These are phyloP conservation scores for Pseudococcus viburni DNA, from an alignment of 2,888 invertebrate genomes.

Conservation along the genomic window DNA sequence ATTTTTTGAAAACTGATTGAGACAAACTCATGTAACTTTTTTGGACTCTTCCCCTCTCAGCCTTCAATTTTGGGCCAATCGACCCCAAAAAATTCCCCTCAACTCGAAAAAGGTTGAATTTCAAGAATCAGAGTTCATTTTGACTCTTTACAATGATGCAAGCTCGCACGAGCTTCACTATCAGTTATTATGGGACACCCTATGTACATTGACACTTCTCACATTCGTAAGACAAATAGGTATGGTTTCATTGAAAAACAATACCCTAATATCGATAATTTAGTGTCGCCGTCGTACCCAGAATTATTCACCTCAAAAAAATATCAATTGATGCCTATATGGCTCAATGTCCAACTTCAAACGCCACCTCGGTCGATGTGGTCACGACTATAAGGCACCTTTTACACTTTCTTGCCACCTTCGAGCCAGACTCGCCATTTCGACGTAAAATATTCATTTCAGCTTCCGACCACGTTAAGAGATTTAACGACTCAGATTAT, in stretches of 20 bases:
- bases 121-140: too few species aligned
- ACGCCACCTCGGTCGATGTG: background rate
- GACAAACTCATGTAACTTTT: too few species aligned
- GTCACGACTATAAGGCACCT: background rate
- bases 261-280: conserved; percentile 1
- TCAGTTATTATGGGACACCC: too few species aligned
- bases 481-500: conserved; percentile 5
- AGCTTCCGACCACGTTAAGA: conserved; percentile 32
- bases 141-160: too few species aligned
- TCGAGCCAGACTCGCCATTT: background rate
- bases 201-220: background rate
- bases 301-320: conserved; percentile 22
- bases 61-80: too few species aligned
- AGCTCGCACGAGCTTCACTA: too few species aligned
- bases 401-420: background rate
- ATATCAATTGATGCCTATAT: background rate
- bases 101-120: too few species aligned
- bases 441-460: background rate
- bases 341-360: background rate
- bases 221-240: background rate
- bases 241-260: conserved; percentile 28
- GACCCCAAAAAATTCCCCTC: too few species aligned
- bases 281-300: background rate
- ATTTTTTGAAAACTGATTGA: too few species aligned
- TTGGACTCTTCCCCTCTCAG: too few species aligned